phyloP scores from a whole-genome alignment of 2,113 vertebrate species.

The Toxotes jaculatrix region DNA sequence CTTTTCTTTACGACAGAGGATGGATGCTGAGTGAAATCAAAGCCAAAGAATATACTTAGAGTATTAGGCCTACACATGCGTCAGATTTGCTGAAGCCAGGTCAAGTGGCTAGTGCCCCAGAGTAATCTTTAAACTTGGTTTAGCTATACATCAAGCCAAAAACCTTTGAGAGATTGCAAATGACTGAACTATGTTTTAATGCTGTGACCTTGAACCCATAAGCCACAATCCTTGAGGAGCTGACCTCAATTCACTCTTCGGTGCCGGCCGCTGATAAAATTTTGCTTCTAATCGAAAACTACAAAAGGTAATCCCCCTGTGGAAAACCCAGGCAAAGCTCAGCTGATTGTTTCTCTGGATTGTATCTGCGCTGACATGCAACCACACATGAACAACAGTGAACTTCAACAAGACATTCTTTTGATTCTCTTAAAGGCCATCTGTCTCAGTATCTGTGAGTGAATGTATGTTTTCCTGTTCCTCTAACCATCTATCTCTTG shows the following conservation, averaged over 20 bases:
- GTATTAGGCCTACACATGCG: conserved; percentile 32
- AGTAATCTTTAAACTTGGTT: conserved; percentile 64
- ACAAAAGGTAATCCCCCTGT: conserved; percentile 65
- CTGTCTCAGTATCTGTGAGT: conserved; percentile 25
- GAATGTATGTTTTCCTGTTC: conserved; percentile 5
- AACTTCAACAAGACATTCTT: conserved; percentile 37
- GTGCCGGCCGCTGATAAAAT: conserved; percentile 35
- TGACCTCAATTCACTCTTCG: conserved; percentile 53
- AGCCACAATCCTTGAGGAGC: conserved; percentile 56
- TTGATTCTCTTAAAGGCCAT: conserved; percentile 47
- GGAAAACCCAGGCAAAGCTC: conserved; percentile 36
- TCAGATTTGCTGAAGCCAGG: conserved; percentile 54
- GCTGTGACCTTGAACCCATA: conserved; percentile 54
- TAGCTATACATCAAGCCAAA: conserved; percentile 34
- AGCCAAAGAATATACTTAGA: conserved; percentile 37
- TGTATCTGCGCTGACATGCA: conserved; percentile 43
- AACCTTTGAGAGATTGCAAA: conserved; percentile 62
- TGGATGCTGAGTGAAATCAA: conserved; percentile 12
- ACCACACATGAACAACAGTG: conserved; percentile 36
- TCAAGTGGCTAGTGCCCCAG: conserved; percentile 48
- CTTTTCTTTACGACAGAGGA: conserved; percentile 28
- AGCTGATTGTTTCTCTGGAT: conserved; percentile 60
- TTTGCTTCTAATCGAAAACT: conserved; percentile 55
- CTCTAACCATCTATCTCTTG: conserved; percentile 28
- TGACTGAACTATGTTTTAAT: conserved; percentile 49